phyloP scores from a whole-genome alignment of 2,888 invertebrate genomes.

The Sphaeridia pumilis region DNA sequence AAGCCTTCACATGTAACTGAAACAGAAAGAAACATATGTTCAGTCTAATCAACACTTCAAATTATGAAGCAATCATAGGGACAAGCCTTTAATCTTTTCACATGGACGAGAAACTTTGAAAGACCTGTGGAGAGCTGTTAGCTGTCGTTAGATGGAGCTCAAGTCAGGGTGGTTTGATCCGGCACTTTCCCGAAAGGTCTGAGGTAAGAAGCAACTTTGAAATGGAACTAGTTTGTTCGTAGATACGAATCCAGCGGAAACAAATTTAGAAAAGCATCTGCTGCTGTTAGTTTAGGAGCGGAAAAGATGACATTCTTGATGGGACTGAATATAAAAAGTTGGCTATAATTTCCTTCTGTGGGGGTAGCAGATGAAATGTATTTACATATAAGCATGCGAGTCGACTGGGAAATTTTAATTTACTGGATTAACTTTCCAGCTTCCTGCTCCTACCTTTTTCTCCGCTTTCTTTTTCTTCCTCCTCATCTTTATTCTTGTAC shows the following conservation, averaged over 20 bases:
- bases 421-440: background rate
- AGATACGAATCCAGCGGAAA: background rate
- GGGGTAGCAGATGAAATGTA: background rate
- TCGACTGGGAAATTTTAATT: background rate
- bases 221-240: too few relatives aligned
- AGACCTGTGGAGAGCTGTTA: too few relatives aligned
- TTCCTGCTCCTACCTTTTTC: background rate
- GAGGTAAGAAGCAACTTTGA: too few relatives aligned
- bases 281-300: too few relatives aligned
- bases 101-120: too few relatives aligned
- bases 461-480: background rate
- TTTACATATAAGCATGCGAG: background rate
- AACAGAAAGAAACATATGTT: too few relatives aligned
- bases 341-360: background rate
- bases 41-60: too few relatives aligned
- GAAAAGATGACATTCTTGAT: background rate
- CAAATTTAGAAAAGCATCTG: background rate
- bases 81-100: too few relatives aligned
- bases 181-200: too few relatives aligned
- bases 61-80: too few relatives aligned
- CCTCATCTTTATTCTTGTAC: background rate
- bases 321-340: background rate
- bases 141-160: background rate
- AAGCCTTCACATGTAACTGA: too few relatives aligned
- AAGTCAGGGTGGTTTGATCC: too few relatives aligned